Base-by-base conservation (phyloP, 2,113 vertebrate species). In the Aix galericulata region DNA sequence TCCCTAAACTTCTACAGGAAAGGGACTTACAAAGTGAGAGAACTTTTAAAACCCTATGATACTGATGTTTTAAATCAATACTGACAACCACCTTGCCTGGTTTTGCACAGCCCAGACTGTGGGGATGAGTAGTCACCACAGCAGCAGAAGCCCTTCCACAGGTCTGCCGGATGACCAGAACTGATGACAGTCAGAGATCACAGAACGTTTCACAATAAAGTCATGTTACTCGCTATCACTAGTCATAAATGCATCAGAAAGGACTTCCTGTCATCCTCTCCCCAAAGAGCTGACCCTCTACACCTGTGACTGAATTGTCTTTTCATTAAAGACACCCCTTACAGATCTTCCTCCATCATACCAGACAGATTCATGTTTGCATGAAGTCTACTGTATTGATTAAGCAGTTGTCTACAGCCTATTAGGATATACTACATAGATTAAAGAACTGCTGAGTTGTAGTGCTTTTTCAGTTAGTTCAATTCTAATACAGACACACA, bases 161-260 rank as follows among this genome's bases (percentile, higher is more conserved):
- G 21, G 9, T 20, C 71, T 77, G 29, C 25, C 53, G 77, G 68
- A 83, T 62, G 63, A 71, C 59, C 88, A 91, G 69, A 90, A 96
- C 42, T 46, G 17, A 75, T 68, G 66, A 2, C 0, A 7, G 32
- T 44, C 64, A 84, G 63, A 55, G 26, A 91, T 38, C 60, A 72
- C 66, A 80, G 20, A n/a, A 56, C 55, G 25, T 95, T 95, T 88
- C 89, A 83, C 89, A 95, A 90, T 18, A 63, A 88, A 75, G 42
- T 88, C 83, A 78, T 1, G 55, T 63, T 81, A 64, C 56, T 88
- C 68, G 4, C 32, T 60, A 44, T 53, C 62, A 86, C 20, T 29
- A n/a, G 72, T 17, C 68, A 84, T 8, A 66, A 82, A 75, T n/a
- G 34, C 63, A 79, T 17, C 20, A 74, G 26, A 64, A 89, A n/a